Base-by-base conservation (phyloP, 2,888 invertebrate species). In the Galerucella nymphaeae region DNA sequence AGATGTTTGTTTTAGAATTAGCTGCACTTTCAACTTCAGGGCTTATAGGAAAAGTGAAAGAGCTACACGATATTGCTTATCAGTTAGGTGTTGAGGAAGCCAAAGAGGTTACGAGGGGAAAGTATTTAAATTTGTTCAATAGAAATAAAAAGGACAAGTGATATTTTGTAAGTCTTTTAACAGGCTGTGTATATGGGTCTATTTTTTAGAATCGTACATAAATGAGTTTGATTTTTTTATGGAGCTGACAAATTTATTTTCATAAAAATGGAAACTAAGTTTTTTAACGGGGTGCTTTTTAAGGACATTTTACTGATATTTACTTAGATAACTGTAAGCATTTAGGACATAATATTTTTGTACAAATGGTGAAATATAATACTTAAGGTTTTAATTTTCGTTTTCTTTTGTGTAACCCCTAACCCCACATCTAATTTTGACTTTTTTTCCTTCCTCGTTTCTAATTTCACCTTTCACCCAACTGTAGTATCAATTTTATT, bases 21-120 rank as follows among this genome's bases (percentile, higher is more conserved):
- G 92, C 93, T 23, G 87, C 91, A 11, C 84, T 98, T 66, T 91
- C 96, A 10, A 93, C 95, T 68, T 92, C 94, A 75, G 94, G 94
- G 76, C 88, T 99, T 41, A 93, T 98, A 80, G 93, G 95, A 82
- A 98, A 98, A 90, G 96, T 99, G 0, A 95, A 96, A 85, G 95
- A 96, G 83, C 89, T 99, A 16, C 97, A 98, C 84, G 97, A 98
- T 84, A 90, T 95, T 74, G 97, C 98, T 0, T 99, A 98, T 86
- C 95, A 96, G 83, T 88, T 99, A 42, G 98, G 98, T 3, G 88
- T 96, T 16, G 97, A 97, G 84, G 98, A 99, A 88, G 94, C 97
- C 0, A 96, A 96, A 85, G 98, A 98, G 89, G 96, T 98, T 94
- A 97, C 97, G 0, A 89, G 98, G 80, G 98, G 97, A 55, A 97